Evolutionary conservation across 37 sponge, comb jelly and placozoan species (phyloP).

Genomic region (Aphrocallistes beatrix): DNA sequence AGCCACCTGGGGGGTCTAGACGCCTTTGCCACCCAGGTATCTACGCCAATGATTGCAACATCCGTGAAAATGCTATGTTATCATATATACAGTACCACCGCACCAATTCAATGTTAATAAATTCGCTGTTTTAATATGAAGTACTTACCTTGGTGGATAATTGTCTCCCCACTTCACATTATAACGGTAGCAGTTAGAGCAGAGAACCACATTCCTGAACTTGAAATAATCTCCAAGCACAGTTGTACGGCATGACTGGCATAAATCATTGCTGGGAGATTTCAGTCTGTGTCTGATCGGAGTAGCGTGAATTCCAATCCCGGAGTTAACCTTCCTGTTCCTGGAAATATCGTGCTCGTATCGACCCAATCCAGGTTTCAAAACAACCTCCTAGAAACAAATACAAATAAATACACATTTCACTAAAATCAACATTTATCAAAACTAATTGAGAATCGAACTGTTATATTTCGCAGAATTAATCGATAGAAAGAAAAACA

Average conservation of each 20-base stretch:
- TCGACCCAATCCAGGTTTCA: background rate
- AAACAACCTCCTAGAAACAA: background rate
- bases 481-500: too few species aligned
- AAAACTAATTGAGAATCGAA: too few species aligned
- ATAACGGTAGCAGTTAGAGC: background rate
- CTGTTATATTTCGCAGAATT: too few species aligned
- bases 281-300: background rate
- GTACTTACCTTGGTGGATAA: background rate
- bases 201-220: background rate
- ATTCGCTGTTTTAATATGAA: too few species aligned
- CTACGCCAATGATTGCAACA: too few species aligned
- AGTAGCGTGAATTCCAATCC: background rate
- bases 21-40: too few species aligned
- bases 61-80: too few species aligned
- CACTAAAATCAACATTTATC: too few species aligned
- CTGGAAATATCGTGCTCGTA: slow-evolving; percentile 1
- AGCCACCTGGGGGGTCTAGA: too few species aligned
- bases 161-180: slow-evolving; percentile 4
- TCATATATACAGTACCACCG: too few species aligned
- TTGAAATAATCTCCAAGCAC: background rate
- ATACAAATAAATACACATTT: background rate
- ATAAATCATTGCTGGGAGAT: background rate
- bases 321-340: background rate
- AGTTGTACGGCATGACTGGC: background rate
- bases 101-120: too few species aligned